Base-by-base conservation (phyloP, 2,888 invertebrate species). In the Peribatodes rhomboidaria region DNA sequence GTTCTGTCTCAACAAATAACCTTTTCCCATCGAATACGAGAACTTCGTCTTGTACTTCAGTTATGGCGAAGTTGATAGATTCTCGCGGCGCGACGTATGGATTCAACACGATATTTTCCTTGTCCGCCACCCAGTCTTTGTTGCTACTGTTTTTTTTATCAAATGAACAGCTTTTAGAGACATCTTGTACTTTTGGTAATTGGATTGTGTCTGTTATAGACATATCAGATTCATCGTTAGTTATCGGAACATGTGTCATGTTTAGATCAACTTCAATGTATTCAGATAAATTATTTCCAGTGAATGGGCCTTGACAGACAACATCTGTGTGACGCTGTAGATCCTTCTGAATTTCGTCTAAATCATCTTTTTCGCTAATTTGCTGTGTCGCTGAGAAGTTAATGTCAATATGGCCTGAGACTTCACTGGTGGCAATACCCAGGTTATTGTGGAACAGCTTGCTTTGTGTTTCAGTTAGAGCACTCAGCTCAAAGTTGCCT, bases 231-330 rank as follows among this genome's bases (percentile, higher is more conserved):
- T 82, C 85, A 20, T 87, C 84, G 46, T 75, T 80, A 1, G 65
- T 75, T 1, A 81, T 20, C 0, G 69, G 74, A 8, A 79, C 75
- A 39, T 84, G 82, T 0, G 91, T 92, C 65, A 76, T 79, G 41
- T 92, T 87, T 1, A 92, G 69, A 79, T 92, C 92, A 0, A 92
- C 71, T 71, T 90, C 91, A 22, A 91, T 87, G 58, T 88, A 90
- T 53, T 88, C 88, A 0, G 89, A 90, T 13, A 84, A 61, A 46
- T 83, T 78, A 4, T 73, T 80, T 6, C 67, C 77, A 13, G 64
- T 71, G 14, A 78, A 82, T 0, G 83, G 82, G 0, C 81, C 80
- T 9, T 72, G 76, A 18, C 83, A 79, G 0, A 79, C 67, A 0
- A 77, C 66, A 61, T 80, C 83, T 4, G 69, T 74, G 6, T 81